These are phyloP conservation scores for Blastobasis adustella DNA, from an alignment of 2,888 invertebrate species.

Conservation along the genomic window DNA sequence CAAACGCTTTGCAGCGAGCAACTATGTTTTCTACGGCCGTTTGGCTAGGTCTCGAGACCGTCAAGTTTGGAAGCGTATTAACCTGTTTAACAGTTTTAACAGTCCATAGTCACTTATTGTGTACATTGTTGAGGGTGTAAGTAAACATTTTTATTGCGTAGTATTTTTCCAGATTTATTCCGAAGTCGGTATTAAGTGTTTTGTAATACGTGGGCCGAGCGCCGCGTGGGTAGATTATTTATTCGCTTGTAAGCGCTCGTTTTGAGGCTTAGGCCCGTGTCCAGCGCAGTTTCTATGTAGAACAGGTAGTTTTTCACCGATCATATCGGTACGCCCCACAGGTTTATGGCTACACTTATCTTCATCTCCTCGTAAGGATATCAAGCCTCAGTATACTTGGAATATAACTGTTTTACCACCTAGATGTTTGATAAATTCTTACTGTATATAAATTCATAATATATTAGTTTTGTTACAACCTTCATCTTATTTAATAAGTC, in stretches of 20 bases:
- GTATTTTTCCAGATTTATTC: slow-evolving; percentile 57
- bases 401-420: no score
- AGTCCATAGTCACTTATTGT: slow-evolving; percentile 35
- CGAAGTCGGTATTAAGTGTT: slow-evolving; percentile 47
- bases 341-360: slow-evolving; percentile 9
- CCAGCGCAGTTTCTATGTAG: slow-evolving; percentile 40
- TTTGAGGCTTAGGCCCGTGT: slow-evolving; percentile 42
- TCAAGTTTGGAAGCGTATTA: slow-evolving; percentile 23
- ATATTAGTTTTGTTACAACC: no score
- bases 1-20: slow-evolving; percentile 35
- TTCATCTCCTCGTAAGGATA: slow-evolving; percentile 2
- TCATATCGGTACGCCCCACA: slow-evolving; percentile 29
- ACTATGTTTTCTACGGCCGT: no score
- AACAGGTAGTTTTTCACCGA: slow-evolving; percentile 53
- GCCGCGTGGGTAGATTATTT: slow-evolving; percentile 57
- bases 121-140: slow-evolving; percentile 25
- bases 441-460: no score
- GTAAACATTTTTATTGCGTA: slow-evolving; percentile 44
- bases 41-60: slow-evolving; percentile 11
- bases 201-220: slow-evolving; percentile 48
- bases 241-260: slow-evolving; percentile 48
- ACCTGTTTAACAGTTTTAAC: slow-evolving; percentile 15
- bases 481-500: no score
- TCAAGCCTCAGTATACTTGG: background rate
- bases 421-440: no score